phyloP scores from a whole-genome alignment of 2,113 vertebrate species.

The Zeus faber region DNA sequence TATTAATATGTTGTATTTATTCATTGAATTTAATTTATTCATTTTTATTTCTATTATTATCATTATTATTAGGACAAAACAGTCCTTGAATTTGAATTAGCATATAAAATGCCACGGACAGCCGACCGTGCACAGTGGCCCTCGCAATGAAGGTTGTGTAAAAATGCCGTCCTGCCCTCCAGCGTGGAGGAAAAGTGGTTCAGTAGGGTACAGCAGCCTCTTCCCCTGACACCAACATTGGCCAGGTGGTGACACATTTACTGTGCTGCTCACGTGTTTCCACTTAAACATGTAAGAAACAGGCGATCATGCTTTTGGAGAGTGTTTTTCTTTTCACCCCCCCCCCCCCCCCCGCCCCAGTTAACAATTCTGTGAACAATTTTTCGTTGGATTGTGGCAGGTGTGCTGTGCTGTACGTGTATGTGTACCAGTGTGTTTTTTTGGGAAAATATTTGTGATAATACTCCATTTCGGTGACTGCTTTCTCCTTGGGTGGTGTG shows the following conservation, averaged over 20 bases:
- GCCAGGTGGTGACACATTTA: constrained; percentile 18
- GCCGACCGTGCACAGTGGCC: not conserved
- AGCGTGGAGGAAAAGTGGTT: not conserved
- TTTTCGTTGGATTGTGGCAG: no score
- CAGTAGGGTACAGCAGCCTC: not conserved
- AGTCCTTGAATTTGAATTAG: no score
- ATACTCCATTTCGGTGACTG: not conserved
- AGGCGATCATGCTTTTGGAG: no score
- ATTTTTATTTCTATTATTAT: no score
- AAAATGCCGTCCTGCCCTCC: not conserved
- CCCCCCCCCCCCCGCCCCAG: not conserved
- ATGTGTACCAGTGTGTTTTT: not conserved
- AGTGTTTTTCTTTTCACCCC: not conserved
- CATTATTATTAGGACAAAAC: no score
- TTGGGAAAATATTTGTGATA: not conserved
- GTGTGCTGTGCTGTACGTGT: not conserved
- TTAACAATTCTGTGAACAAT: no score
- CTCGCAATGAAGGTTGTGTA: constrained; percentile 1
- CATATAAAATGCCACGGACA: no score
- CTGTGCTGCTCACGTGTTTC: constrained; percentile 8
- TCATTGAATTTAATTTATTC: no score
- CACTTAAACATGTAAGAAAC: constrained; percentile 1
- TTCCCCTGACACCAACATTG: constrained; percentile 16
- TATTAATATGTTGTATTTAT: no score
- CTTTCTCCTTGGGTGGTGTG: not conserved